Percentiles rank a stretch among this genome's conserved stretches.
phyloP scores from a whole-genome alignment of 2,888 invertebrate genomes.

The Schizaphis graminum region DNA sequence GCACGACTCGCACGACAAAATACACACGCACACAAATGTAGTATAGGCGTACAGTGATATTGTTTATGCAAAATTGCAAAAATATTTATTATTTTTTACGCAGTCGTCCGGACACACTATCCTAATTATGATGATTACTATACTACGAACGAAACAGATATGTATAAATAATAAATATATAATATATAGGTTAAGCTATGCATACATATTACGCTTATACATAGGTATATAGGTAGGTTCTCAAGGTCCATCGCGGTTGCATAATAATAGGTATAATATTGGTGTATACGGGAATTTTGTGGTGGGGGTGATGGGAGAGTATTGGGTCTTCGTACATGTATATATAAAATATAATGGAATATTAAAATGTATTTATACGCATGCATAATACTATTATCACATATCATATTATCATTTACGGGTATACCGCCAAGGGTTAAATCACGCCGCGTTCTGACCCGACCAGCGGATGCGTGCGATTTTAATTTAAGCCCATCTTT shows the following conservation, averaged over 20 bases:
- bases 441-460: neutral
- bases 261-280: neutral
- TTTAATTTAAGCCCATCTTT: neutral
- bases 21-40: neutral
- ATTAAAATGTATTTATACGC: neutral
- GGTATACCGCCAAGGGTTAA: neutral
- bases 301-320: neutral
- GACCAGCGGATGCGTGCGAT: neutral
- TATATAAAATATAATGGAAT: neutral
- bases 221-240: neutral
- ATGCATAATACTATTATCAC: neutral
- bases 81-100: neutral
- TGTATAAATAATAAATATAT: no score
- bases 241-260: neutral
- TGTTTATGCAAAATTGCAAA: constrained; percentile 11
- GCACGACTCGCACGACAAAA: neutral
- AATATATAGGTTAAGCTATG: neutral
- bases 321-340: neutral
- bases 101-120: neutral
- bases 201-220: neutral
- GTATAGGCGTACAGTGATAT: neutral
- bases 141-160: neutral
- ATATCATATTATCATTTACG: neutral
- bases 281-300: neutral
- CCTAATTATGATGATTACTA: neutral